Conservation (phyloP, 2,113 vertebrate species). For the Chloropsis hardwickii region DNA sequence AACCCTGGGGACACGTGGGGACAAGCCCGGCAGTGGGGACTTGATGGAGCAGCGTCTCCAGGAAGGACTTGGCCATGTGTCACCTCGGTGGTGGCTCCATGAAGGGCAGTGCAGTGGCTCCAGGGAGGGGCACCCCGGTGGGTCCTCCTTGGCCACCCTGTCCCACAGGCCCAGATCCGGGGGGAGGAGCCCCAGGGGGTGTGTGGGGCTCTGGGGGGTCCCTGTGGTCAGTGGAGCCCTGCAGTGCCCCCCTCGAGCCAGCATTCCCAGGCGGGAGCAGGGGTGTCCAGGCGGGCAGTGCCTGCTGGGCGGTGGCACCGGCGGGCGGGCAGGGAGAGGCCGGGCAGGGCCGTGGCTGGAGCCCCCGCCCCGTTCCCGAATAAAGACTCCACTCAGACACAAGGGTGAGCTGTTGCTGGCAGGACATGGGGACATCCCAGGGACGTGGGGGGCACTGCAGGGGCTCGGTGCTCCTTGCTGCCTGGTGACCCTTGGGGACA, state of each 20-base stretch:
- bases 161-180: rapidly evolving
- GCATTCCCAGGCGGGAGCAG: background rate
- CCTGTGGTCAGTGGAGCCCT: background rate
- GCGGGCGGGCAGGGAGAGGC: rapidly evolving
- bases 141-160: background rate
- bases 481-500: background rate
- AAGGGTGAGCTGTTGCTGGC: rapidly evolving
- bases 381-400: background rate
- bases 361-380: rapidly evolving
- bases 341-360: background rate
- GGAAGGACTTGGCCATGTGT: background rate
- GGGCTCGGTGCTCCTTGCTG: background rate
- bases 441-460: background rate
- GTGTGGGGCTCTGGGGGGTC: rapidly evolving
- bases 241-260: rapidly evolving
- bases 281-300: background rate
- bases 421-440: background rate
- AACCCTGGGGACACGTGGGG: rapidly evolving
- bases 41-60: background rate
- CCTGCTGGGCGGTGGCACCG: background rate
- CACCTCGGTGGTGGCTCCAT: background rate
- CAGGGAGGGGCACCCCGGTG: rapidly evolving
- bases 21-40: background rate
- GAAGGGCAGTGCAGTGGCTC: background rate
- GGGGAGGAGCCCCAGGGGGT: background rate